A percentile compares a stretch with the other conserved stretches of the same genome.
phyloP scores from a whole-genome alignment of 1,140 invertebrate species.

The Cydia fagiglandana region DNA sequence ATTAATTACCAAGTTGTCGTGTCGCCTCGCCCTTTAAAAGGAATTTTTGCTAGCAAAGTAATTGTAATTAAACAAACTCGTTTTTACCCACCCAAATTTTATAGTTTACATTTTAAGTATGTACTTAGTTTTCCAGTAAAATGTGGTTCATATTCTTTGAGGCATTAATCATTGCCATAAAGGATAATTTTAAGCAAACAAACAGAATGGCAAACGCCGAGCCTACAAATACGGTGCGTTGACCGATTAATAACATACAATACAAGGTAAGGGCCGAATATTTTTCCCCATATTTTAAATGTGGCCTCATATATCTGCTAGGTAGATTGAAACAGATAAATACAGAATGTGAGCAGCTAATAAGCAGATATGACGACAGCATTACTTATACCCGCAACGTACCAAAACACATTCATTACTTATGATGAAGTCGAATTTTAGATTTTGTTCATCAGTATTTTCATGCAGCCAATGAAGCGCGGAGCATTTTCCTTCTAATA shows the following conservation, averaged over 20 bases:
- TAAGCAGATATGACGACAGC: slow-evolving; percentile 3
- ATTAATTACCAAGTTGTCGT: slow-evolving; percentile 6
- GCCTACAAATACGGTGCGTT: slow-evolving; percentile 38
- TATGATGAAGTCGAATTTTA: too few species aligned
- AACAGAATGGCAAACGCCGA: slow-evolving; percentile 1
- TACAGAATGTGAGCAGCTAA: neutral
- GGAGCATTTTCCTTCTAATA: too few species aligned
- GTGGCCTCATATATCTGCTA: slow-evolving; percentile 35
- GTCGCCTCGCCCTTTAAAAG: slow-evolving; percentile 2
- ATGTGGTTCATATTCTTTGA: neutral
- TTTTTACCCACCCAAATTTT: neutral
- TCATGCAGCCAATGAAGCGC: too few species aligned
- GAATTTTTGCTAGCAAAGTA: neutral
- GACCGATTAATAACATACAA: slow-evolving; percentile 47
- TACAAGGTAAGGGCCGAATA: slow-evolving; percentile 40
- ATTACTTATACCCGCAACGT: neutral
- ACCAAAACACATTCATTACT: neutral
- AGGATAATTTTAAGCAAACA: neutral
- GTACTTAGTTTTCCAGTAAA: neutral
- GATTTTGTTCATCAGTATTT: too few species aligned
- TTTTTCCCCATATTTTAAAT: slow-evolving; percentile 47
- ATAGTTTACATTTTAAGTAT: neutral
- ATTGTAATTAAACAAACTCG: neutral
- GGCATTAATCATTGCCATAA: neutral
- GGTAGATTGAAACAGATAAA: neutral